Evolutionary conservation across 2,888 invertebrate genomes (phyloP).

Genomic region (Brachyptera putata): DNA sequence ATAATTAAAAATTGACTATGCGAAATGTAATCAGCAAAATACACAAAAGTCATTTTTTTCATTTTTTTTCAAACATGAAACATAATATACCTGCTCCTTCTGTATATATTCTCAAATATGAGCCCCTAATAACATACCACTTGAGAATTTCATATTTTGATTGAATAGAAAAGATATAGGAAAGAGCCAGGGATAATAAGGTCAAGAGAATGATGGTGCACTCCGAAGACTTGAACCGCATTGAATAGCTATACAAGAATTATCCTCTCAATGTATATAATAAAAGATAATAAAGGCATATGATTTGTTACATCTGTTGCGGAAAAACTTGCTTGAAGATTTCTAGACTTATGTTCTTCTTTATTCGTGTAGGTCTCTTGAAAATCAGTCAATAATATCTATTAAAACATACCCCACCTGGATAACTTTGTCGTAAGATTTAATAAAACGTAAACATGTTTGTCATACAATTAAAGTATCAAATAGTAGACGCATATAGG

Average conservation of each 20-base stretch:
- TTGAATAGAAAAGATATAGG: slow-evolving; percentile 9
- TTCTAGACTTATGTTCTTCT: no score
- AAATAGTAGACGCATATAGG: no score
- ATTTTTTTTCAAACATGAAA: background rate
- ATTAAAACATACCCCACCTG: no score
- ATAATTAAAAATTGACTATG: slow-evolving; percentile 12
- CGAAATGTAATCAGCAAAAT: slow-evolving; percentile 7
- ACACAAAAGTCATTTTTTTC: background rate
- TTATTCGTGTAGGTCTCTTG: no score
- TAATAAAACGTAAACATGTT: no score
- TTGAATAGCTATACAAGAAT: background rate
- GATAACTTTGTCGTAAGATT: no score
- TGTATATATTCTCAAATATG: background rate
- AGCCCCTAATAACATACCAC: slow-evolving; percentile 10
- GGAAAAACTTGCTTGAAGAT: no score
- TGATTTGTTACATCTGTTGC: background rate
- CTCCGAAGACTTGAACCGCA: background rate
- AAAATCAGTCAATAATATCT: no score
- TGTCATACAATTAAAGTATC: no score
- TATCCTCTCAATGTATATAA: background rate
- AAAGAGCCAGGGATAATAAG: background rate
- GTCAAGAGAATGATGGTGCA: slow-evolving; percentile 4
- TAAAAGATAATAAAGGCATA: background rate
- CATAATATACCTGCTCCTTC: slow-evolving; percentile 1
- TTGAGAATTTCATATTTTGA: slow-evolving; percentile 1